phyloP scores from a whole-genome alignment of 2,888 invertebrate genomes.

The Drosophila maculinotata region DNA sequence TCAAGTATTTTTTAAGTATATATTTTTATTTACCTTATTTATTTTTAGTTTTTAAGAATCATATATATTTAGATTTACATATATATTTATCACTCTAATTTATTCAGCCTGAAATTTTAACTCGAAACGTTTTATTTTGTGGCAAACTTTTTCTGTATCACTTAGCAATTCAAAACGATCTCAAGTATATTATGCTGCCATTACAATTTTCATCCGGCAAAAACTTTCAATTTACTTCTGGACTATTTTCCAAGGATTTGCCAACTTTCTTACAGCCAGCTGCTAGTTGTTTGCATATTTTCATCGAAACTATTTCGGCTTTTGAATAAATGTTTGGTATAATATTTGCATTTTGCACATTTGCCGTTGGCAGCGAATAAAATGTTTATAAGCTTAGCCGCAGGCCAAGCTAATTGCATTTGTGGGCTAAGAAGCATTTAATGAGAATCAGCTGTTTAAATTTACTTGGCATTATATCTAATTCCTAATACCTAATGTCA shows the following conservation, averaged over 20 bases:
- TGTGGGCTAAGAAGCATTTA: slow-evolving; percentile 22
- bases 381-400: slow-evolving; percentile 12
- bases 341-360: slow-evolving; percentile 22
- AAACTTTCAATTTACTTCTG: slow-evolving; percentile 33
- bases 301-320: slow-evolving; percentile 10
- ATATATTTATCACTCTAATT: too few species aligned
- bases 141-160: too few species aligned
- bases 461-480: slow-evolving; percentile 11
- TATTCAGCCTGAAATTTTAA: neutral
- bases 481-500: slow-evolving; percentile 34
- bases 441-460: slow-evolving; percentile 10
- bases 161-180: slow-evolving; percentile 10
- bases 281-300: slow-evolving; percentile 48
- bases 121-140: neutral
- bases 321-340: slow-evolving; percentile 31
- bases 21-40: too few species aligned
- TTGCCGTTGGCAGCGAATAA: neutral
- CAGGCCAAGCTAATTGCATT: slow-evolving; percentile 36
- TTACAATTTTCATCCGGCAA: slow-evolving; percentile 5
- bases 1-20: too few species aligned
- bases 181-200: neutral
- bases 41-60: too few species aligned
- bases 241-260: slow-evolving; percentile 19
- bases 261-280: slow-evolving; percentile 21
- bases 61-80: too few species aligned